Evolutionary conservation across 2,888 invertebrate genomes (phyloP), one percentile per base, ranked within the genome.

Genomic region (Stomorhina lunata): DNA sequence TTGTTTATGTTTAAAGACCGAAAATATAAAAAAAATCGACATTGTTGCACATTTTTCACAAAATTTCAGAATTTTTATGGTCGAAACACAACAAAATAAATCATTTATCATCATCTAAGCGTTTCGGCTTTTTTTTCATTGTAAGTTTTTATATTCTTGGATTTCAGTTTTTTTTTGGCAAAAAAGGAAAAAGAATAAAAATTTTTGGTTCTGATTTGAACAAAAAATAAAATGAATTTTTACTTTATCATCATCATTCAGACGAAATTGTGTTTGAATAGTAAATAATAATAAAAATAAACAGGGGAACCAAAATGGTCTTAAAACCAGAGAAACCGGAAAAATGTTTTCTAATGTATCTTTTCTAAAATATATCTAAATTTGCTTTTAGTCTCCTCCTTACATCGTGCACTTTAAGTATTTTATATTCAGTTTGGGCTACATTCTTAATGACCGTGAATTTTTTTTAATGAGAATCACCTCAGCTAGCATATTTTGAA

Each of bases 21-120:
- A 17, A 29, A 63, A 17, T 10, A 69, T 9, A 27, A 32, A 50
- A 10, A 9, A 57, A 72, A n/a, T n/a, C n/a, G 66, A 73, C 77
- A 55, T 81, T 77, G 81, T 78, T 78, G 81, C 81, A 81, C 68
- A 78, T 81, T 73, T 66, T 59, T 72, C 50, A 73, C 50, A 72
- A 73, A 73, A 43, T 15, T 12, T 15, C 15, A 2, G 6, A 59
- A 69, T 53, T 79, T 79, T 79, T 73, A 79, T 73, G 72, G 72
- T 66, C 59, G 66, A 59, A 66, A 66, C 15, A 66, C 72, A n/a
- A n/a, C n/a, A 59, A 66, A 72, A 79, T 79, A 79, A 79, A 59
- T 66, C 72, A 79, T 79, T 73, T 66, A 72, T 79, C 50, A 79
- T 79, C 63, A 66, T 79, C 57, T 65, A 65, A 72, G 63, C 37